Percentiles rank a stretch among this genome's conserved stretches.
These are phyloP conservation scores for Drosophila peninsularis DNA, from an alignment of 2,888 invertebrate species.

Conservation along the genomic window DNA sequence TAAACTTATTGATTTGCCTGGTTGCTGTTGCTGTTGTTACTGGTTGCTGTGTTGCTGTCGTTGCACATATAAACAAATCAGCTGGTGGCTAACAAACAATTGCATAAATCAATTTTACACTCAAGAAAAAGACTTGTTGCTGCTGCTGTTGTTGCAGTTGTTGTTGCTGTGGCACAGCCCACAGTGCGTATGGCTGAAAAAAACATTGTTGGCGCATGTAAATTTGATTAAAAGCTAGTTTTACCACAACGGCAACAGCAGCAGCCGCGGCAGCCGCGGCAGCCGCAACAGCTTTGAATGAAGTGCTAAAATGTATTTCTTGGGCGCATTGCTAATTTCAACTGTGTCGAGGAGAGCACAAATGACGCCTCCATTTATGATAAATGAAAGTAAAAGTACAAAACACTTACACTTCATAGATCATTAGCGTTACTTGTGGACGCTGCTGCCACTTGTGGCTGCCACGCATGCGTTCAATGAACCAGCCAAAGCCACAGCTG, in stretches of 20 bases:
- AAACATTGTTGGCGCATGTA: conserved; percentile 64
- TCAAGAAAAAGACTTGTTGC: conserved; percentile 28
- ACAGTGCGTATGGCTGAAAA: conserved; percentile 64
- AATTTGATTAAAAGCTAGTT: conserved; percentile 78
- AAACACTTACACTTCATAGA: conserved; percentile 73
- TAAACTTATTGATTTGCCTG: conserved; percentile 74
- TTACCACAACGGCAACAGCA: conserved; percentile 49
- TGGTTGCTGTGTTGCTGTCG: conserved; percentile 48
- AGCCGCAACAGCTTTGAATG: conserved; percentile 40
- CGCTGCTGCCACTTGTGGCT: conserved; percentile 23
- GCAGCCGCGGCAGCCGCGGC: conserved; percentile 7
- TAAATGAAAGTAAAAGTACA: conserved; percentile 80
- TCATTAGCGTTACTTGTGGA: conserved; percentile 65
- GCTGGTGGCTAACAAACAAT: conserved; percentile 74
- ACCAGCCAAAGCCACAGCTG: conserved; percentile 31
- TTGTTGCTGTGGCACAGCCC: conserved; percentile 47
- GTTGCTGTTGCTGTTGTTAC: conserved; percentile 28
- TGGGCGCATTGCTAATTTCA: conserved; percentile 64
- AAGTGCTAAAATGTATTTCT: conserved; percentile 66
- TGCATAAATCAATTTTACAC: conserved; percentile 79
- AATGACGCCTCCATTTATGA: conserved; percentile 75
- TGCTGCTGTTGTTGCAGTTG: conserved; percentile 3
- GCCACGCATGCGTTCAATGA: conserved; percentile 67
- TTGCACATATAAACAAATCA: conserved; percentile 75
- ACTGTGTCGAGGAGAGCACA: conserved; percentile 47